Percentiles rank a stretch among this genome's conserved stretches.
phyloP scores from a whole-genome alignment of 2,113 vertebrate species.

The Haplochromis vanheusdeni region DNA sequence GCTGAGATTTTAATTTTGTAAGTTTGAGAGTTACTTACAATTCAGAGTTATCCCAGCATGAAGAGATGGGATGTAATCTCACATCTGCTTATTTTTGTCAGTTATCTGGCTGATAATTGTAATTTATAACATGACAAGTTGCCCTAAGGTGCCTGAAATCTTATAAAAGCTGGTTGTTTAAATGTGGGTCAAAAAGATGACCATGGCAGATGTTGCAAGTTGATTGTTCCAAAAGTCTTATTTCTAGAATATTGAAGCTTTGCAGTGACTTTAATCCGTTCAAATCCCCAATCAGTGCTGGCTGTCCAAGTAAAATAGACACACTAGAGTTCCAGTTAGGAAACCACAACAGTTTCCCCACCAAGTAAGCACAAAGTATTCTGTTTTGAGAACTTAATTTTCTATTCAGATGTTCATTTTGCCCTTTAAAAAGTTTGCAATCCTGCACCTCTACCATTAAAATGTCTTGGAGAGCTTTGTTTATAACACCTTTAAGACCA shows the following conservation, averaged over 20 bases:
- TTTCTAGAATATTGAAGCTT: not conserved
- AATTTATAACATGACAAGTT: not conserved
- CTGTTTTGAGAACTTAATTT: not conserved
- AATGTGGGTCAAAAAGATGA: not conserved
- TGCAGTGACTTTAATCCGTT: not conserved
- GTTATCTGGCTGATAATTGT: not conserved
- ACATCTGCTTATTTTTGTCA: not conserved
- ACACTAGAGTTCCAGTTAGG: not conserved
- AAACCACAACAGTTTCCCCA: not conserved
- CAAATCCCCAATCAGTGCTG: not conserved
- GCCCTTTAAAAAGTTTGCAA: not conserved
- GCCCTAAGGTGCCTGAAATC: not conserved
- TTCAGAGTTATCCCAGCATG: not conserved
- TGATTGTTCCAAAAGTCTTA: not conserved
- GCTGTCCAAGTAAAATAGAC: not conserved
- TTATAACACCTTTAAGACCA: not conserved
- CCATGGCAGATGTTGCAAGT: not conserved
- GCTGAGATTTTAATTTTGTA: not conserved
- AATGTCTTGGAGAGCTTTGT: not conserved
- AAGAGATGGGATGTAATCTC: not conserved
- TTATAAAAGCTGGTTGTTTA: not conserved
- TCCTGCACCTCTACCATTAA: not conserved
- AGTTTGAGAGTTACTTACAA: not conserved
- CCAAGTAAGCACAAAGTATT: not conserved
- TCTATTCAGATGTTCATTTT: not conserved